Conservation (phyloP, 1,140 invertebrate genomes). For the Euwallacea similis region DNA sequence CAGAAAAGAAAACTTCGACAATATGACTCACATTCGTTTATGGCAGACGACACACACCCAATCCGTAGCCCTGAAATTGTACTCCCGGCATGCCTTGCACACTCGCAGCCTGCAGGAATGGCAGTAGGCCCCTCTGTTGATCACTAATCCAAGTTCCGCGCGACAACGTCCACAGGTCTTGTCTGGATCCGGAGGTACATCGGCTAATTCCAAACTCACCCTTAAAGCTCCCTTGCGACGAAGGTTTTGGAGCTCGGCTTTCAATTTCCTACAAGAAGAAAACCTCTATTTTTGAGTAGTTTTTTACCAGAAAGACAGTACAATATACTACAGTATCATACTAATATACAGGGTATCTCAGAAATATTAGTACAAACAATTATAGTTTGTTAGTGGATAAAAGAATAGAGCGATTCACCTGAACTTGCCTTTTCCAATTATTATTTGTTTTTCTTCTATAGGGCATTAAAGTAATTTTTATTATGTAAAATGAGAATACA, state of each 20-base stretch:
- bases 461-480: too few species aligned
- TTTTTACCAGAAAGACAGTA: too few species aligned
- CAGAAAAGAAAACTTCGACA: background rate
- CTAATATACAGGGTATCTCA: too few species aligned
- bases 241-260: conserved; percentile 64
- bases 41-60: conserved; percentile 77
- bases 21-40: conserved; percentile 70
- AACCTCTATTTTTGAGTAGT: too few species aligned
- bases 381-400: too few species aligned
- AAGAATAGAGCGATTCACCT: too few species aligned
- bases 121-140: conserved; percentile 74
- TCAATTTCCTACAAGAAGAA: conserved; percentile 59
- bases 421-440: too few species aligned
- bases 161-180: conserved; percentile 71
- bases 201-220: conserved; percentile 52
- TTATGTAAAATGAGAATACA: too few species aligned
- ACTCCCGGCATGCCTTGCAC: conserved; percentile 73
- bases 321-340: too few species aligned
- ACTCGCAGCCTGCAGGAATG: conserved; percentile 69
- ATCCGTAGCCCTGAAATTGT: conserved; percentile 61
- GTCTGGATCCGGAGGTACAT: conserved; percentile 55
- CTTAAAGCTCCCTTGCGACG: conserved; percentile 61
- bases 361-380: too few species aligned
- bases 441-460: too few species aligned
- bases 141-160: conserved; percentile 70